Base-by-base conservation (phyloP, 2,797 vertebrate species). In the Knipowitschia caucasica region DNA sequence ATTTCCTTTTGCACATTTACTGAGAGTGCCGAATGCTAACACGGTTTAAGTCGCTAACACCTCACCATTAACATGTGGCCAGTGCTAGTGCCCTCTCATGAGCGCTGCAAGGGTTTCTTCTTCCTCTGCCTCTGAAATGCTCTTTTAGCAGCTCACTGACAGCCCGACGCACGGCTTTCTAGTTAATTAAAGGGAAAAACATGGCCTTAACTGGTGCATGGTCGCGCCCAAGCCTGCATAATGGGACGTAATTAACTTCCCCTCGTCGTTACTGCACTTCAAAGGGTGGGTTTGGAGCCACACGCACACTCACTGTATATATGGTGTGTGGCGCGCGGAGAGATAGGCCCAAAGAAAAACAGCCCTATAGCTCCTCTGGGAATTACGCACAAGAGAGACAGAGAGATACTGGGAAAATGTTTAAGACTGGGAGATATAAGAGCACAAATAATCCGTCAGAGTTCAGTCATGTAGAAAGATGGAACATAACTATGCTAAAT, bases 131-230 rank as follows among this genome's bases (percentile, higher is more conserved):
- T 88, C 80, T 82, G 86, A 86, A 87, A 86, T 79, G 86, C 85
- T 90, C 86, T 88, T 91, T 88, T 87, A 90, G 90, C 77, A 86
- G 86, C 85, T 84, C 81, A 69, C 86, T 91, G 90, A 94, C 92
- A 93, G 92, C 88, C 91, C 82, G 88, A 87, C 89, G 91, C 90
- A 92, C 91, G 87, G 89, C 90, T 92, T 93, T 94, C 93, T 86
- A 89, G 92, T 95, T 98, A 96, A 96, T 98, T 98, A 97, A 95
- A 93, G 92, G 86, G 86, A 92, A 93, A 92, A 94, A 90, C 92
- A 92, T 91, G 91, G 89, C 89, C 92, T 89, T 92, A 86, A 90
- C 91, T 92, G 89, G 89, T 91, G 89, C 89, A 88, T 92, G 90
- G 92, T 90, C 91, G 91, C 89, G 78, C 82, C 92, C 89, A 90